Percentiles rank a stretch among this genome's conserved stretches.
Evolutionary conservation across 2,797 vertebrate genomes (phyloP).

Genomic region (Brachyalestes nurse): DNA sequence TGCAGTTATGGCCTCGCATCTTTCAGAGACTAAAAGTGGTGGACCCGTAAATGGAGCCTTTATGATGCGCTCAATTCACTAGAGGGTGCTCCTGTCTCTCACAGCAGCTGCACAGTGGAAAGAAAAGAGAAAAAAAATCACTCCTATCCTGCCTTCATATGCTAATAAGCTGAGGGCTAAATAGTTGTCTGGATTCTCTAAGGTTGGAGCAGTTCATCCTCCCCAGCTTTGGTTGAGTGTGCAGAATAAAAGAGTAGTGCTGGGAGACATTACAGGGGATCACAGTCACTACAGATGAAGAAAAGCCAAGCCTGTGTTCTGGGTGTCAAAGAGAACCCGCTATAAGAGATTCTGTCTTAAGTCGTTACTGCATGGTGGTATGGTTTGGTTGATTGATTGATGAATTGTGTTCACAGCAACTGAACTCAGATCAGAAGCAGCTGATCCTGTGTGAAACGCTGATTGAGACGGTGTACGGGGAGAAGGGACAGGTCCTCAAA

Average conservation of each 20-base stretch:
- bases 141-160: slow-evolving; percentile 27
- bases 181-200: slow-evolving; percentile 34
- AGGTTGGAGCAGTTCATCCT: slow-evolving; percentile 34
- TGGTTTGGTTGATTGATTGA: slow-evolving; percentile 7
- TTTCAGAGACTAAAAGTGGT: slow-evolving; percentile 14
- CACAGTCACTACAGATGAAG: not conserved
- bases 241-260: not conserved
- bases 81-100: slow-evolving; percentile 49
- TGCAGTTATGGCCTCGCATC: slow-evolving; percentile 22
- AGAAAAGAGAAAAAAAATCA: not conserved
- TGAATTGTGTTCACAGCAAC: slow-evolving; percentile 71
- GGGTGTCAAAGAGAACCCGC: not conserved
- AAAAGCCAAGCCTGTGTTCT: not conserved
- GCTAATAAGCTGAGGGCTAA: slow-evolving; percentile 37
- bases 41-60: slow-evolving; percentile 25
- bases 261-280: not conserved
- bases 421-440: slow-evolving; percentile 85
- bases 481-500: slow-evolving; percentile 90
- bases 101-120: slow-evolving; percentile 24
- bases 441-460: slow-evolving; percentile 88
- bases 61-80: slow-evolving; percentile 42
- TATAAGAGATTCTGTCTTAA: not conserved
- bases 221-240: slow-evolving; percentile 27
- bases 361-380: not conserved
- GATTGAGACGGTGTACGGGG: slow-evolving; percentile 87